Conservation (phyloP, 2,888 invertebrate genomes). For the Mesoligia furuncula region DNA sequence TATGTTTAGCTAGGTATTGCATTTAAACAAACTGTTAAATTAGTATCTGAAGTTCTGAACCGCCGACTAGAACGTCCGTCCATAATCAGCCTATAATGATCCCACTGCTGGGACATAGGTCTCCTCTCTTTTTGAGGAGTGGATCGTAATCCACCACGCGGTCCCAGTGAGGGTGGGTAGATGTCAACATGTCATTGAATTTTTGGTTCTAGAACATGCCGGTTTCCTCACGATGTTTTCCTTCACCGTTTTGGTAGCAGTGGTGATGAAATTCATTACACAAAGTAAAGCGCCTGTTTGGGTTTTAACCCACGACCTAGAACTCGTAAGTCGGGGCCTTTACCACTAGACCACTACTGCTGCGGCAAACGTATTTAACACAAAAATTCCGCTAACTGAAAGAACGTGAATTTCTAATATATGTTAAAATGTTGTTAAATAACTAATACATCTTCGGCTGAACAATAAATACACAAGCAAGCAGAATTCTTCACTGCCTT, state of each 20-base stretch:
- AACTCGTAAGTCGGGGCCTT: neutral
- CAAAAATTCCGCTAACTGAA: slow-evolving; percentile 42
- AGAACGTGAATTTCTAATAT: slow-evolving; percentile 44
- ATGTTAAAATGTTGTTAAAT: slow-evolving; percentile 39
- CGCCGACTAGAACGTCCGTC: neutral
- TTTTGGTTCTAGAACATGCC: too few species aligned
- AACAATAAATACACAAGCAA: slow-evolving; percentile 52
- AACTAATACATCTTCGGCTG: slow-evolving; percentile 53
- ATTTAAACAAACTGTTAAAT: slow-evolving; percentile 17
- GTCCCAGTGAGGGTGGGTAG: too few species aligned
- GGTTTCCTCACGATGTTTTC: too few species aligned
- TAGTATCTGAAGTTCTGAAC: slow-evolving; percentile 1
- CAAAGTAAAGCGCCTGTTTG: neutral
- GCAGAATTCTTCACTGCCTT: slow-evolving; percentile 57
- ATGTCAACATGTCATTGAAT: too few species aligned
- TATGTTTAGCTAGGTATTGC: slow-evolving; percentile 27
- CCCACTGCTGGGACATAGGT: too few species aligned
- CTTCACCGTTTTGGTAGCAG: neutral
- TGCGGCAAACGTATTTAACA: slow-evolving; percentile 15
- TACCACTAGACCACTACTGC: neutral
- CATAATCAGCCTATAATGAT: too few species aligned
- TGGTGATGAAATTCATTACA: neutral
- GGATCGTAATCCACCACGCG: too few species aligned
- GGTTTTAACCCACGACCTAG: neutral
- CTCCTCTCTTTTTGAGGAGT: too few species aligned